Conservation (phyloP, 2,888 invertebrate genomes). For the Boloria selene region DNA sequence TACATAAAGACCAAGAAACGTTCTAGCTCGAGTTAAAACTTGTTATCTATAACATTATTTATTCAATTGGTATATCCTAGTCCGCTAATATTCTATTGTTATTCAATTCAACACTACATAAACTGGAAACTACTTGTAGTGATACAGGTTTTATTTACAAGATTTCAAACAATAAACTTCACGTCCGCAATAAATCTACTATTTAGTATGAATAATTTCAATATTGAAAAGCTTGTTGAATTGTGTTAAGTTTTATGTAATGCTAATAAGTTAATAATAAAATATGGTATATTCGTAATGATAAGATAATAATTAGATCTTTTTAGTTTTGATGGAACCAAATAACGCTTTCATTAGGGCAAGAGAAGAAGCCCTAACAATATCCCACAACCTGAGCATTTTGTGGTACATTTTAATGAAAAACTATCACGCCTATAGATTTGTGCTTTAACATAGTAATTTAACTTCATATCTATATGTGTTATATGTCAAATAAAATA, state of each 20-base stretch:
- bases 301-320: too few species aligned
- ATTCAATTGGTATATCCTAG: conserved; percentile 20
- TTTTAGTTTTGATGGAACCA: too few species aligned
- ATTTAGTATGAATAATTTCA: conserved; percentile 1
- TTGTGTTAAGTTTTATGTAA: background rate
- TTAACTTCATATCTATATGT: too few species aligned
- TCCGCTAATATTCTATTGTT: conserved; percentile 20
- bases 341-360: too few species aligned
- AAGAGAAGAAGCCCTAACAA: too few species aligned
- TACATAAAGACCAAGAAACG: background rate
- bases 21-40: background rate
- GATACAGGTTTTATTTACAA: conserved; percentile 13
- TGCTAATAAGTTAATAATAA: too few species aligned
- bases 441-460: too few species aligned
- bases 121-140: conserved; percentile 3
- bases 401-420: too few species aligned
- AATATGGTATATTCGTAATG: too few species aligned
- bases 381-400: too few species aligned
- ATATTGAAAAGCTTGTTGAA: background rate
- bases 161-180: conserved; percentile 25
- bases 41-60: conserved; percentile 5
- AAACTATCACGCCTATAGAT: too few species aligned
- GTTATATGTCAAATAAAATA: too few species aligned
- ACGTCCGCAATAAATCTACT: conserved; percentile 20
- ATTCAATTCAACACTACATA: conserved; percentile 6